These are phyloP conservation scores for Pandemis heparana DNA, from an alignment of 2,888 invertebrate genomes.

Conservation along the genomic window DNA sequence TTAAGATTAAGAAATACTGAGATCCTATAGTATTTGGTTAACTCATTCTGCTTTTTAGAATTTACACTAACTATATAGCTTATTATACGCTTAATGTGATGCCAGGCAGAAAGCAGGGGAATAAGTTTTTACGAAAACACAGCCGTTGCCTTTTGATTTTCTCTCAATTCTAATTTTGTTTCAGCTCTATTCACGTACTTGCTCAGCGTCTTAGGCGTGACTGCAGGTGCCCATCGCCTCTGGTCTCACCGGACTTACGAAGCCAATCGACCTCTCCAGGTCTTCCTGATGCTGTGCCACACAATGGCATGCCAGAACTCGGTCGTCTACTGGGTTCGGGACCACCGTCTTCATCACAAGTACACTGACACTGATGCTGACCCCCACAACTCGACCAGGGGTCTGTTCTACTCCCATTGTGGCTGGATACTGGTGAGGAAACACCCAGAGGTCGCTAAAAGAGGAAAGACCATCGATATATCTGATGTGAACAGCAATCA, in stretches of 20 bases:
- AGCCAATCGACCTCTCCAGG: conserved; percentile 30
- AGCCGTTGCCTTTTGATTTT: no score
- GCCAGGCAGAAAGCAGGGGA: no score
- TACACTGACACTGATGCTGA: conserved; percentile 62
- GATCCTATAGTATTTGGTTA: no score
- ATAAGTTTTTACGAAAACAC: no score
- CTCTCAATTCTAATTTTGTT: not conserved
- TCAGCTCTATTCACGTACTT: not conserved
- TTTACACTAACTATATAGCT: no score
- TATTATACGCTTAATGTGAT: no score
- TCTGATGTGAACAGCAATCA: conserved; percentile 5
- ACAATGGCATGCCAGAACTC: conserved; percentile 65
- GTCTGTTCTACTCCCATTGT: conserved; percentile 92
- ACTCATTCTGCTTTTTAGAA: no score
- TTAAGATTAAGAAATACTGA: no score
- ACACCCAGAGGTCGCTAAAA: conserved; percentile 88
- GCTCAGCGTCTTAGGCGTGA: not conserved
- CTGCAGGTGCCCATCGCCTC: conserved; percentile 44
- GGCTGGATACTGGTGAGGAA: conserved; percentile 91
- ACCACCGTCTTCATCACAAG: conserved; percentile 70
- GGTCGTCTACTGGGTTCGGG: conserved; percentile 82
- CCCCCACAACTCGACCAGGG: conserved; percentile 89
- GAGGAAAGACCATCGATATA: not conserved
- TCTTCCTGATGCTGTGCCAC: conserved; percentile 29
- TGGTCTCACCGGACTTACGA: conserved; percentile 49